Conservation (phyloP, 2,888 invertebrate genomes). For the Ferrisia virgata region DNA sequence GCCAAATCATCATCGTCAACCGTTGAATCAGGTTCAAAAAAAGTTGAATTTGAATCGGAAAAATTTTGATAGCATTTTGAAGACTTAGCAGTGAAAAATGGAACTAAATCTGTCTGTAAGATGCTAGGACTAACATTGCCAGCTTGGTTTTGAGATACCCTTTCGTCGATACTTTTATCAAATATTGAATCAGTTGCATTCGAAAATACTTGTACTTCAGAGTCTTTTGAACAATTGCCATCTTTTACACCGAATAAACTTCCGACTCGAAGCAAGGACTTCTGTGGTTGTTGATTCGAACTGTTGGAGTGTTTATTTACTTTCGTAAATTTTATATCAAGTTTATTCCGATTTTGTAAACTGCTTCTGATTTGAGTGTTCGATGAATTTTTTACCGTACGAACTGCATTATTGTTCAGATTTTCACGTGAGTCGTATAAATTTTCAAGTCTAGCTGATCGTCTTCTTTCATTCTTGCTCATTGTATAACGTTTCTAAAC, state of each 20-base stretch:
- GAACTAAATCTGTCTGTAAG: background rate
- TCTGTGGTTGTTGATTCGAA: background rate
- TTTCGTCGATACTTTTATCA: background rate
- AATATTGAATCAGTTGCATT: background rate
- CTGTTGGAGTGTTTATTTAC: background rate
- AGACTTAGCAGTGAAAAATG: too few species aligned
- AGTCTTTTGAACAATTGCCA: background rate
- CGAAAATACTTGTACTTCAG: background rate
- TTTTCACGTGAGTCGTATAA: background rate
- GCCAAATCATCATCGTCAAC: background rate
- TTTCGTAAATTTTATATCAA: background rate
- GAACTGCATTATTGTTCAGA: background rate
- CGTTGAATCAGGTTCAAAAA: background rate
- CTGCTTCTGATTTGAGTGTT: background rate
- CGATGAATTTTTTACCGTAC: background rate
- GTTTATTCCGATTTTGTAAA: background rate
- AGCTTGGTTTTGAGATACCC: background rate
- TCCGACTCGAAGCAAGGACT: background rate
- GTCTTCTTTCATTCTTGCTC: background rate
- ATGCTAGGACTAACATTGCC: background rate
- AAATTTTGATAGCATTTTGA: background rate
- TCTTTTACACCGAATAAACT: background rate
- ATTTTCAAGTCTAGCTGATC: background rate
- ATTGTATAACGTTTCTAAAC: background rate
- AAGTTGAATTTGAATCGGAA: background rate